Conservation (phyloP, 1,140 invertebrate genomes). For the Cydia splendana region DNA sequence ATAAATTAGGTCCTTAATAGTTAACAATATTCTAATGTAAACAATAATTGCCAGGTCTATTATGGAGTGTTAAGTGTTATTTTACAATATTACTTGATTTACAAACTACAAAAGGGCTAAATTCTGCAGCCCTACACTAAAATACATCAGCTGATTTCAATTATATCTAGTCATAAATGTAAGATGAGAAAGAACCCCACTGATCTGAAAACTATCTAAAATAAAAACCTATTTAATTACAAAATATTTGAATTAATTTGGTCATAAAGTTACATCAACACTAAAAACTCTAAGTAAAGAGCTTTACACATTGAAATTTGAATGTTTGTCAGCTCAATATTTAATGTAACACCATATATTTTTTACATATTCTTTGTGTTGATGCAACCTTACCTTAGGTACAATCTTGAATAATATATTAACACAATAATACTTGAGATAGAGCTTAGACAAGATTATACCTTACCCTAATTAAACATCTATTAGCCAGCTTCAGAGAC, state of each 20-base stretch:
- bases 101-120: conserved; percentile 5
- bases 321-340: not conserved
- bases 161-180: conserved; percentile 15
- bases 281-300: not conserved
- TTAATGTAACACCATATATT: not conserved
- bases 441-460: conserved; percentile 6
- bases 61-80: conserved; percentile 26
- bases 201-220: conserved; percentile 11
- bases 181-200: conserved; percentile 26
- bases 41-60: conserved; percentile 34
- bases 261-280: not conserved
- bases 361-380: not conserved
- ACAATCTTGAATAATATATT: conserved; percentile 21
- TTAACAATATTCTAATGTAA: conserved; percentile 37
- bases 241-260: conserved; percentile 16
- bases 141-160: conserved; percentile 27
- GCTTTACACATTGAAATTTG: not conserved
- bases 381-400: conserved; percentile 7
- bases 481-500: not conserved
- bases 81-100: conserved; percentile 27
- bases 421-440: conserved; percentile 27
- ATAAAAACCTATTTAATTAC: conserved; percentile 15
- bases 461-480: conserved; percentile 1
- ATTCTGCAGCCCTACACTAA: conserved; percentile 11
- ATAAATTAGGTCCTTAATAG: conserved; percentile 41